A percentile compares a stretch with the other conserved stretches of the same genome.
Evolutionary conservation across 2,113 vertebrate species (phyloP).

Genomic region (Xiphorhynchus elegans): DNA sequence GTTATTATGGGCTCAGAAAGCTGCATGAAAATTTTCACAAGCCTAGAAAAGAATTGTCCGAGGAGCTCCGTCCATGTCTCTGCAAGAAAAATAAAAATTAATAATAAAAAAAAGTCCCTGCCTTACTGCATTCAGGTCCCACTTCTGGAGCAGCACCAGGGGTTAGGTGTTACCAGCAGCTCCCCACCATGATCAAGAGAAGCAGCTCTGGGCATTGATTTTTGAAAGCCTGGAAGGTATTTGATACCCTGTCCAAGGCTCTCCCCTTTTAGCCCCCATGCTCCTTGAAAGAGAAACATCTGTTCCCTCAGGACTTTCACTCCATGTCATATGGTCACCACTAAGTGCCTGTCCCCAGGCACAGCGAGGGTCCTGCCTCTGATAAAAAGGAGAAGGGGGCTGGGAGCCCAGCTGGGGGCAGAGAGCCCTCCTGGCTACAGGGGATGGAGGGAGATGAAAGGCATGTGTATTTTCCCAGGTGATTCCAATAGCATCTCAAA

Average conservation of each 20-base stretch:
- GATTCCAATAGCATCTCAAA: slow-evolving; percentile 65
- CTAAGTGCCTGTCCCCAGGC: slow-evolving; percentile 39
- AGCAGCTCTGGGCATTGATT: background rate
- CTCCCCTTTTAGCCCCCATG: accelerated
- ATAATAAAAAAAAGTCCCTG: too few species aligned
- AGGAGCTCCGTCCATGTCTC: accelerated
- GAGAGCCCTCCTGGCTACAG: background rate
- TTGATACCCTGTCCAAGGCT: background rate
- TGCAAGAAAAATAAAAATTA: background rate
- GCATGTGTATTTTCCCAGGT: slow-evolving; percentile 69
- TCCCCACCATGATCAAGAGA: background rate
- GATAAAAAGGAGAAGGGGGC: slow-evolving; percentile 11
- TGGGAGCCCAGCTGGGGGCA: slow-evolving; percentile 45
- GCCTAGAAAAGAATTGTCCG: background rate
- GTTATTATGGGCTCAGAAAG: background rate
- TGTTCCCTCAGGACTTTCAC: slow-evolving; percentile 37
- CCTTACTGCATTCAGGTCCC: background rate
- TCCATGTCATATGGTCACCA: background rate
- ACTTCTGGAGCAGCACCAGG: background rate
- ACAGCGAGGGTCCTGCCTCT: background rate
- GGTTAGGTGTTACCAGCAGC: background rate
- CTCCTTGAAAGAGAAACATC: slow-evolving; percentile 42
- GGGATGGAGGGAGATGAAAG: slow-evolving; percentile 50
- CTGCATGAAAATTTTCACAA: background rate
- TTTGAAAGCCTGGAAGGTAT: background rate